A percentile compares a stretch with the other conserved stretches of the same genome.
Conservation (phyloP, 2,797 vertebrate genomes). For the Uromys caudimaculatus region DNA sequence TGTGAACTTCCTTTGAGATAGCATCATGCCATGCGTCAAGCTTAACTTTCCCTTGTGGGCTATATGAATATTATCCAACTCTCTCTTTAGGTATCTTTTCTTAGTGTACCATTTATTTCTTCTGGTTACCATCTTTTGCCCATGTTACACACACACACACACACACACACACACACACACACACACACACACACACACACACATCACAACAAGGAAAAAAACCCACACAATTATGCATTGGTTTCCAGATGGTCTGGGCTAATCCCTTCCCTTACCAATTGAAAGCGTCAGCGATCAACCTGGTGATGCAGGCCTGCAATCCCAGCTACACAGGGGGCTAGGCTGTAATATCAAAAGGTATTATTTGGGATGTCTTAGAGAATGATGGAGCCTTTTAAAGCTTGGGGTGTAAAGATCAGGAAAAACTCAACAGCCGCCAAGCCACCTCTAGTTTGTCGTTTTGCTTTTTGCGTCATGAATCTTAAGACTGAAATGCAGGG, state of each 20-base stretch:
- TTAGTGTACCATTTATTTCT: conserved; percentile 24
- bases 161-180: neutral
- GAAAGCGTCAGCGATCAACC: neutral
- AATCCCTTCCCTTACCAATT: neutral
- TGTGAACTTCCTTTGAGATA: neutral
- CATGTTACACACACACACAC: neutral
- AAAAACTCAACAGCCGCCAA: neutral
- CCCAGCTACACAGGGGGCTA: neutral
- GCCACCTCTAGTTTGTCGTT: neutral
- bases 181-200: neutral
- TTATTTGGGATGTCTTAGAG: neutral
- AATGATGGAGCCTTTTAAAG: neutral
- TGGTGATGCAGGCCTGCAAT: neutral
- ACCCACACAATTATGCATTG: neutral
- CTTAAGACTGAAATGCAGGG: neutral
- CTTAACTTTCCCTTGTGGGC: neutral
- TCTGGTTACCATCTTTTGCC: neutral
- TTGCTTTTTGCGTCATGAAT: neutral
- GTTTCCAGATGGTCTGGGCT: neutral
- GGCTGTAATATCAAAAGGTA: neutral
- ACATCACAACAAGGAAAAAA: neutral
- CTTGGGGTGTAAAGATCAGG: neutral
- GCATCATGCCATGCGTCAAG: neutral
- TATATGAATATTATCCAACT: neutral
- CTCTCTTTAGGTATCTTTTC: neutral